These are phyloP conservation scores for Gari tellinella DNA, from an alignment of 2,888 invertebrate genomes.

Conservation along the genomic window DNA sequence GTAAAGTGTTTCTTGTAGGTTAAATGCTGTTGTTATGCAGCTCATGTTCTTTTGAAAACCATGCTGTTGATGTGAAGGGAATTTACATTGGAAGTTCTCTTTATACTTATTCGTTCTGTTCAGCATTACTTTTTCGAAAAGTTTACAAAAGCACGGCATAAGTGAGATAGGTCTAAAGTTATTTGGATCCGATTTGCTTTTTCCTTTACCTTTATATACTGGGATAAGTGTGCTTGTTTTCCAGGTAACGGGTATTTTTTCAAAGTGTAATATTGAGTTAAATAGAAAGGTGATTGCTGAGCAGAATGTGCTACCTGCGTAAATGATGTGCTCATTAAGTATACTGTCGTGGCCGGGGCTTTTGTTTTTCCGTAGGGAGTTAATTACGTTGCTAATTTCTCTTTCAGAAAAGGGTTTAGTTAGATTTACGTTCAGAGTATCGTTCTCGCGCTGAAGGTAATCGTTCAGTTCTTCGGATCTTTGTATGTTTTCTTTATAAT, in stretches of 20 bases:
- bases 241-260: slow-evolving; percentile 1
- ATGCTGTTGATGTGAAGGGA: slow-evolving; percentile 6
- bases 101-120: slow-evolving; percentile 1
- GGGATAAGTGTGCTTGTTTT: slow-evolving; percentile 8
- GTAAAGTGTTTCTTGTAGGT: slow-evolving; percentile 2
- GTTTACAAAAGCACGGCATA: slow-evolving; percentile 7
- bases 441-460: too few relatives aligned
- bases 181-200: background rate
- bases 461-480: too few relatives aligned
- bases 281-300: background rate
- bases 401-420: too few relatives aligned
- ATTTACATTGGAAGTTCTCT: background rate
- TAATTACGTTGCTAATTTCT: background rate
- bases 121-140: slow-evolving; percentile 1
- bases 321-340: slow-evolving; percentile 4
- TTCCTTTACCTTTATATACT: slow-evolving; percentile 10
- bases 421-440: too few relatives aligned
- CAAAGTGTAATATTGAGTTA: slow-evolving; percentile 1
- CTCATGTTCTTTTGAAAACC: slow-evolving; percentile 10
- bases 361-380: background rate
- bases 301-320: background rate
- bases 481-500: too few relatives aligned
- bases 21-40: background rate
- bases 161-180: background rate
- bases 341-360: background rate